These are phyloP conservation scores for Ascidia mentula DNA, from an alignment of 23 tunicate species.

Conservation along the genomic window DNA sequence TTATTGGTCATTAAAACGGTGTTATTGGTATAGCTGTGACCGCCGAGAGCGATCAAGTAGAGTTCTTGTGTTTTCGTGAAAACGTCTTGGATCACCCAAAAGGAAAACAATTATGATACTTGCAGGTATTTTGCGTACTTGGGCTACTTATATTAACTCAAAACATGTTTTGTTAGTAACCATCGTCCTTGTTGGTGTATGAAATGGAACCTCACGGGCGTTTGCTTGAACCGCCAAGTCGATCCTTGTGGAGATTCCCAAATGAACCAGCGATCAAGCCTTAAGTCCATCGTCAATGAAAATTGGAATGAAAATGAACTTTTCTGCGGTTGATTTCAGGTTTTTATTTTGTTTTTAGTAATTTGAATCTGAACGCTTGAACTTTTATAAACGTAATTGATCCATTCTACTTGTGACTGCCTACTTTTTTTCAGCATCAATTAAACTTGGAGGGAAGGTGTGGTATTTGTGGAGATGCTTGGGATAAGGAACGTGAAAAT, in stretches of 20 bases:
- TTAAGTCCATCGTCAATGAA: constrained; percentile 14
- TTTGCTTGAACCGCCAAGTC: constrained; percentile 46
- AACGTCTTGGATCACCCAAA: no score
- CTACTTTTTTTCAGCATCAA: constrained; percentile 28
- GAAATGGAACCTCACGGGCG: constrained; percentile 40
- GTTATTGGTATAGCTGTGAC: no score
- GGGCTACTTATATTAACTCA: no score
- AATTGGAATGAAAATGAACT: constrained; percentile 63
- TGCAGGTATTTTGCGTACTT: no score
- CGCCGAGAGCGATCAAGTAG: no score
- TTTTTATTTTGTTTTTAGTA: background rate
- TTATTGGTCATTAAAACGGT: no score
- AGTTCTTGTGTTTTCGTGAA: no score
- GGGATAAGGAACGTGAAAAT: constrained; percentile 48
- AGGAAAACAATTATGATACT: no score
- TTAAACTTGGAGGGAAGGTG: constrained; percentile 47
- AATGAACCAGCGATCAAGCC: constrained; percentile 18
- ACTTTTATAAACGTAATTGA: background rate
- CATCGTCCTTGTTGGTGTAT: no score
- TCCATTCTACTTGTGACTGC: background rate
- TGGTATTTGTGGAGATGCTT: constrained; percentile 80
- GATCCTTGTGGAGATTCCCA: constrained; percentile 43
- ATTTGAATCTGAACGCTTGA: background rate
- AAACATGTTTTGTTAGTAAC: no score
- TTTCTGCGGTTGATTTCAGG: constrained; percentile 75